phyloP scores from a whole-genome alignment of 2,888 invertebrate species.

The Uropetala carovei region DNA sequence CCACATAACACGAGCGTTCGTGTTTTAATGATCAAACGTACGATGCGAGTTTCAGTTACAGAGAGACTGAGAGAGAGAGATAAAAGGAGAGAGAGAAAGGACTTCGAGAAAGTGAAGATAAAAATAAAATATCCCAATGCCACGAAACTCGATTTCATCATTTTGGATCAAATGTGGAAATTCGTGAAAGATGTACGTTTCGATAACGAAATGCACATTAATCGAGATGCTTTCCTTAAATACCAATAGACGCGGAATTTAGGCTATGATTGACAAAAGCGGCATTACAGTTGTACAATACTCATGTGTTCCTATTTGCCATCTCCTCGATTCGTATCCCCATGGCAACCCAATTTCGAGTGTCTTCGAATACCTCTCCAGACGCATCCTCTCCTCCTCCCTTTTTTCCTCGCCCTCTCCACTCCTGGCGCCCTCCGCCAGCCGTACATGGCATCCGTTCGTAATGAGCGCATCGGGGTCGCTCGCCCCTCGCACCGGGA shows the following conservation, averaged over 20 bases:
- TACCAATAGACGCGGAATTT: not conserved
- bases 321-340: constrained; percentile 1
- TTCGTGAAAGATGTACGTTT: no score
- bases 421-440: not conserved
- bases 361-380: not conserved
- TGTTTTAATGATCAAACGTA: not conserved
- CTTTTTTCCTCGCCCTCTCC: not conserved
- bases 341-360: not conserved
- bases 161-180: no score
- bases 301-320: not conserved
- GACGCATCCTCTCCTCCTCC: not conserved
- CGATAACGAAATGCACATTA: no score
- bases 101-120: not conserved
- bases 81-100: not conserved
- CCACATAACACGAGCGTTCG: not conserved
- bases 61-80: not conserved
- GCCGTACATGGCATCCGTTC: constrained; percentile 59
- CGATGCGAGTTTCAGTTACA: not conserved
- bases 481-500: not conserved
- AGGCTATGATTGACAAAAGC: not conserved
- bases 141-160: not conserved
- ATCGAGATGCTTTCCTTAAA: not conserved
- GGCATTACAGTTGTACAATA: not conserved
- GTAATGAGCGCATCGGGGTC: constrained; percentile 63
- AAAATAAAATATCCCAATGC: not conserved